Evolutionary conservation across 2,113 vertebrate species (phyloP), one percentile per base, ranked within the genome.

Genomic region (Cromileptes altivelis): DNA sequence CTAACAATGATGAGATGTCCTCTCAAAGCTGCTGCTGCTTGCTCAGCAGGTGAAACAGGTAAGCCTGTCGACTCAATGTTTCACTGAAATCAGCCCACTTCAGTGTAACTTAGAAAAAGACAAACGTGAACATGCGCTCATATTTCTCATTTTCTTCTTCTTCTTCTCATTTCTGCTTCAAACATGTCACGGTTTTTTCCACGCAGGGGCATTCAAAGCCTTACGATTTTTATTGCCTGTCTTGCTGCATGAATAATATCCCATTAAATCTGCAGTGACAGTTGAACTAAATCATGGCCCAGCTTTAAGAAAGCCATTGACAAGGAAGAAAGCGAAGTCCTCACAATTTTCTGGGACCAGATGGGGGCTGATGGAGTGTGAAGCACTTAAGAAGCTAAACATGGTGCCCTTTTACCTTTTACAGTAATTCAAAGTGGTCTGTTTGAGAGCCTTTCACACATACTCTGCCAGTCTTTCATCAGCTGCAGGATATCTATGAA

Each of bases 181-280:
- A 79, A 79, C 52, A 77, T 78, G 68, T 80, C 53, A 2, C 4
- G 14, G 1, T 30, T 72, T 77, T 57, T 30, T 10, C 17, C 75
- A 74, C 77, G n/a, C 27, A 17, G 30, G 60, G 1, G 52, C 61
- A 76, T 84, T 89, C 52, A 84, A 78, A 86, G 69, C 68, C 78
- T 52, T 60, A 25, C 23, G 50, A 80, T 83, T 83, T 92, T 67
- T 88, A 78, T 80, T 89, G 60, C 85, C 82, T 73, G 79, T 88
- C 87, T 88, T 81, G 68, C 87, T 90, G 75, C 82, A 83, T 93
- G 93, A 91, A 91, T 91, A 90, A 93, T 92, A 92, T 85, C 88
- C 91, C 91, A 92, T 93, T 92, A 92, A 89, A 91, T 90, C 80
- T 85, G 84, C 75, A 45, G 67, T 85, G 91, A 91, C 88, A 89